Percentiles rank a stretch among this genome's conserved stretches.
Conservation (phyloP, 2,888 invertebrate genomes). For the Chrysolina oricalcia region DNA sequence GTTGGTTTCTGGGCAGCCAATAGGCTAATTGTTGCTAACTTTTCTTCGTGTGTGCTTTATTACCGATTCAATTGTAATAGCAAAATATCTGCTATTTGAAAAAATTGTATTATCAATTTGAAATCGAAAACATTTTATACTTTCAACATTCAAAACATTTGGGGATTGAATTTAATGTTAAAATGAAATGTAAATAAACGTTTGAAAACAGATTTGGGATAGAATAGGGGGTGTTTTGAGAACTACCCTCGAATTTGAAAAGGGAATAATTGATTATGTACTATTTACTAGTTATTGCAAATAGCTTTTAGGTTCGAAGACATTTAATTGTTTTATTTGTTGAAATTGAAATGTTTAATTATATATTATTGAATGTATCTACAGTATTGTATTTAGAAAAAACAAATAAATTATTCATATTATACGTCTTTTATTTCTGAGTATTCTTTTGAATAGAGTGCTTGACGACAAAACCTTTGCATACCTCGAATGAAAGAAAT, state of each 20-base stretch:
- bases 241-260: background rate
- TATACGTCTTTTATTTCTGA: background rate
- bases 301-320: background rate
- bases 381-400: background rate
- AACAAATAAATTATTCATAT: background rate
- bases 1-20: too few species aligned
- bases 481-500: too few species aligned
- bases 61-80: too few species aligned
- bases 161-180: too few species aligned
- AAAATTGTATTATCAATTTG: too few species aligned
- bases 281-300: background rate
- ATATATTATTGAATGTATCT: conserved; percentile 6
- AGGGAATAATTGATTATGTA: background rate
- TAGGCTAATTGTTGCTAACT: too few species aligned
- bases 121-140: too few species aligned
- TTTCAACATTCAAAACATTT: too few species aligned
- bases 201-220: background rate
- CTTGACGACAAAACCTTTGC: too few species aligned
- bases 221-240: background rate
- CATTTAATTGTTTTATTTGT: background rate
- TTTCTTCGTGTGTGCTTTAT: too few species aligned
- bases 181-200: background rate
- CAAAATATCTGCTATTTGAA: too few species aligned
- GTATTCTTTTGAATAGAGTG: too few species aligned
- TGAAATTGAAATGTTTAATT: conserved; percentile 3